phyloP scores from a whole-genome alignment of 2,888 invertebrate species.

The Aspidiotus destructor region DNA sequence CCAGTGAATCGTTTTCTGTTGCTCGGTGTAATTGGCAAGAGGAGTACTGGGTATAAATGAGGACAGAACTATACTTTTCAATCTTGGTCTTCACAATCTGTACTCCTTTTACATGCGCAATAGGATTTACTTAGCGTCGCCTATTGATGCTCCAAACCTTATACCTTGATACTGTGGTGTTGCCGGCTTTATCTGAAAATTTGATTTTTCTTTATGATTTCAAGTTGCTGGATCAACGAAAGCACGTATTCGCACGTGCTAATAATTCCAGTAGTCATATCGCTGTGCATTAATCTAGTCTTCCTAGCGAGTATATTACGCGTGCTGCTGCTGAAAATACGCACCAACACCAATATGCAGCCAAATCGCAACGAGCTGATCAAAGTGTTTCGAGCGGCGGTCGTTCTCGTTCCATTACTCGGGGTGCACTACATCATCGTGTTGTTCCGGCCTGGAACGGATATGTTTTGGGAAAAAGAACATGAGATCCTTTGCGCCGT shows the following conservation, averaged over 20 bases:
- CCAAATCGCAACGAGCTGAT: conserved; percentile 55
- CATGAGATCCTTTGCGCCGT: conserved; percentile 80
- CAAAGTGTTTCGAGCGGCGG: conserved; percentile 64
- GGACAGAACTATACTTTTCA: too few relatives aligned
- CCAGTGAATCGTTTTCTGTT: too few relatives aligned
- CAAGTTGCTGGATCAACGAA: conserved; percentile 67
- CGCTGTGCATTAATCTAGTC: conserved; percentile 69
- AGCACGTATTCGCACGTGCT: conserved; percentile 59
- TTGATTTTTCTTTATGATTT: conserved; percentile 18
- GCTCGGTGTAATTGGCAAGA: too few relatives aligned
- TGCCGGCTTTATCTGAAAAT: too few relatives aligned
- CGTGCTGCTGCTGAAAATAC: conserved; percentile 70
- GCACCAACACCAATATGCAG: conserved; percentile 46
- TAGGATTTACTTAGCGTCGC: too few relatives aligned
- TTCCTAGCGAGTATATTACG: conserved; percentile 85
- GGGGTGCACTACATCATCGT: conserved; percentile 84
- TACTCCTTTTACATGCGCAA: too few relatives aligned
- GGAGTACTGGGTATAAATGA: too few relatives aligned
- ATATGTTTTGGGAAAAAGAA: conserved; percentile 60
- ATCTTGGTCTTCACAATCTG: too few relatives aligned
- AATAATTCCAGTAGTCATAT: conserved; percentile 64
- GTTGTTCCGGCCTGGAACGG: conserved; percentile 64
- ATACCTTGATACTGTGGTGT: too few relatives aligned
- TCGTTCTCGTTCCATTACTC: conserved; percentile 79
- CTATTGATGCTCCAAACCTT: too few relatives aligned